Conservation (phyloP, 2,113 vertebrate genomes). For the Opisthocomus hoazin region DNA sequence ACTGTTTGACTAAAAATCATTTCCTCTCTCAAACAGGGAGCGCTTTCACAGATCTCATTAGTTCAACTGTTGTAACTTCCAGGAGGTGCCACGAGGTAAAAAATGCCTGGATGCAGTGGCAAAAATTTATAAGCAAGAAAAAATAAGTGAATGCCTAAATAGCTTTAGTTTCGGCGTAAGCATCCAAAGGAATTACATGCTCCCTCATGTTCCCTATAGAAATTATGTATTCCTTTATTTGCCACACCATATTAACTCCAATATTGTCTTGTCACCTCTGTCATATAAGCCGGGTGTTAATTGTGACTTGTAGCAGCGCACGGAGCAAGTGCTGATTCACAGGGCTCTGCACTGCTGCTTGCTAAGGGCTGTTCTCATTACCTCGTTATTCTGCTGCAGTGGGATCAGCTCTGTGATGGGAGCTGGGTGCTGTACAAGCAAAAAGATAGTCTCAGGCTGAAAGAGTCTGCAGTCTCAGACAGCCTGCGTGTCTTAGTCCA, state of each 20-base stretch:
- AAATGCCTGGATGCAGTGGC: neutral
- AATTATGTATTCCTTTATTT: neutral
- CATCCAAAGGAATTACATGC: neutral
- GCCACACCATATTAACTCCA: neutral
- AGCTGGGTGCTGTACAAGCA: neutral
- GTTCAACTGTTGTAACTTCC: slow-evolving; percentile 21
- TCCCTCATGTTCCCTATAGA: neutral
- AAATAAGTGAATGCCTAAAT: neutral
- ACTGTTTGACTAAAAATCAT: slow-evolving; percentile 43
- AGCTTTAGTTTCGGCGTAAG: rapidly evolving
- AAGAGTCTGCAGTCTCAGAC: neutral
- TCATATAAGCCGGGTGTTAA: neutral
- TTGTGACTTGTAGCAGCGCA: neutral
- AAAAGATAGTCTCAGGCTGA: neutral
- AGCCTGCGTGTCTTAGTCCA: neutral
- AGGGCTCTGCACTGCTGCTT: neutral
- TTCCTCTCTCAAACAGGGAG: slow-evolving; percentile 42
- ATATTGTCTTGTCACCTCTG: neutral
- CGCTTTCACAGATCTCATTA: slow-evolving; percentile 12
- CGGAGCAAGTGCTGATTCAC: neutral
- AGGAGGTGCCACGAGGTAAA: slow-evolving; percentile 8
- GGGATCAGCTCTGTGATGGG: neutral
- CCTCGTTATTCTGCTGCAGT: neutral
- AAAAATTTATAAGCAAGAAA: neutral
- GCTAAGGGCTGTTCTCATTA: neutral